phyloP scores from a whole-genome alignment of 2,113 vertebrate species.

The Peromyscus polionotus region DNA sequence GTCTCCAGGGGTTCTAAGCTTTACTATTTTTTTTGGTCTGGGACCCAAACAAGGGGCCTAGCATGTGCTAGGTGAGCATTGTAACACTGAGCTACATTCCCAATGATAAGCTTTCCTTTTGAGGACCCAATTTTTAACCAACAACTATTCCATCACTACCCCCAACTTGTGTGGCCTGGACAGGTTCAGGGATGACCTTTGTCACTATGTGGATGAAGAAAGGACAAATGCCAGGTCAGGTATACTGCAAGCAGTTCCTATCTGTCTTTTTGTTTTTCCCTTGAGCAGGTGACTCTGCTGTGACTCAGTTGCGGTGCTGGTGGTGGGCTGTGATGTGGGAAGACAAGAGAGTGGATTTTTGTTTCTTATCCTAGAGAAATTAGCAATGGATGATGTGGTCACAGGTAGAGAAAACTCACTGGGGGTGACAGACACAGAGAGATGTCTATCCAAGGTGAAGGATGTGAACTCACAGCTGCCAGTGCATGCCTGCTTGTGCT shows the following conservation, averaged over 20 bases:
- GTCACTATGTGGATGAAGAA: neutral
- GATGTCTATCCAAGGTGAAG: neutral
- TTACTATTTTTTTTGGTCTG: neutral
- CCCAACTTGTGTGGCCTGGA: neutral
- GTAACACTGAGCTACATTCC: neutral
- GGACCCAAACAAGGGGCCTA: neutral
- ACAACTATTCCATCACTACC: neutral
- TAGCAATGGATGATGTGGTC: neutral
- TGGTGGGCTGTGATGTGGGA: neutral
- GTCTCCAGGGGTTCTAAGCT: neutral
- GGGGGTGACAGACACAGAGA: neutral
- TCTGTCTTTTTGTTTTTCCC: neutral
- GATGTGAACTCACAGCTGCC: neutral
- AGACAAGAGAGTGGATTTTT: neutral
- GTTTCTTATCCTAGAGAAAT: constrained; percentile 15
- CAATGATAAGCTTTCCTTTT: neutral
- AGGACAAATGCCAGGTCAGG: neutral
- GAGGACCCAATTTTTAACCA: neutral
- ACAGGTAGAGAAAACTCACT: neutral
- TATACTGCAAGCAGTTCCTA: neutral
- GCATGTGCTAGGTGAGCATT: too few relatives aligned
- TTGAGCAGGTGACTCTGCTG: neutral
- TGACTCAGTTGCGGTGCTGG: neutral
- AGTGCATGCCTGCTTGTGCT: neutral
- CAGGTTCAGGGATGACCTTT: neutral